Conservation (phyloP, 2,797 vertebrate genomes). For the Gymnoscopelus braueri region DNA sequence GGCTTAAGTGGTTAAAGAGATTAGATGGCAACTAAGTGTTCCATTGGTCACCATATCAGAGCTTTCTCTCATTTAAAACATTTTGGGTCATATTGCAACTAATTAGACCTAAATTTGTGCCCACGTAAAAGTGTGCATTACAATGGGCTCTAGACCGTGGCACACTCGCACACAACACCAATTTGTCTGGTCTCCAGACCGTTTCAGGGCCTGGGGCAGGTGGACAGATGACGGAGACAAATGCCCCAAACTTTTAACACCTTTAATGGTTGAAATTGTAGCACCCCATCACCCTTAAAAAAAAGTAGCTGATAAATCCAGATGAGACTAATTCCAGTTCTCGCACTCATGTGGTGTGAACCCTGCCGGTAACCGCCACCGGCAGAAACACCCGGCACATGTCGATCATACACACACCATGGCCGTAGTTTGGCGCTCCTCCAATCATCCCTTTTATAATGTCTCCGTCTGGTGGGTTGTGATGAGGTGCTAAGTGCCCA, state of each 20-base stretch:
- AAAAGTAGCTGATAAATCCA: constrained; percentile 24
- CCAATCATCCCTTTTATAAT: constrained; percentile 61
- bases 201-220: too few species aligned
- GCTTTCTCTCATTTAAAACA: too few species aligned
- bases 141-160: not conserved
- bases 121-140: constrained; percentile 8
- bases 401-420: constrained; percentile 51
- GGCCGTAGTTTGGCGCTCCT: constrained; percentile 67
- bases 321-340: constrained; percentile 21
- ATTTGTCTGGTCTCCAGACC: too few species aligned
- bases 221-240: not conserved
- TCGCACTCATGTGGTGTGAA: constrained; percentile 27
- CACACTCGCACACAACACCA: not conserved
- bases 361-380: constrained; percentile 52
- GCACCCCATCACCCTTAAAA: constrained; percentile 33
- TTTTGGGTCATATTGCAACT: constrained; percentile 25
- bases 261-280: constrained; percentile 35
- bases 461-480: constrained; percentile 75
- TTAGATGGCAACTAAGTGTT: constrained; percentile 37
- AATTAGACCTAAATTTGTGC: not conserved
- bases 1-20: constrained; percentile 23
- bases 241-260: constrained; percentile 29
- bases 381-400: constrained; percentile 64
- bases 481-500: constrained; percentile 83
- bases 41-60: constrained; percentile 36